A percentile compares a stretch with the other conserved stretches of the same genome.
These are phyloP conservation scores for Philonicus albiceps DNA, from an alignment of 2,888 invertebrate species.

Conservation along the genomic window DNA sequence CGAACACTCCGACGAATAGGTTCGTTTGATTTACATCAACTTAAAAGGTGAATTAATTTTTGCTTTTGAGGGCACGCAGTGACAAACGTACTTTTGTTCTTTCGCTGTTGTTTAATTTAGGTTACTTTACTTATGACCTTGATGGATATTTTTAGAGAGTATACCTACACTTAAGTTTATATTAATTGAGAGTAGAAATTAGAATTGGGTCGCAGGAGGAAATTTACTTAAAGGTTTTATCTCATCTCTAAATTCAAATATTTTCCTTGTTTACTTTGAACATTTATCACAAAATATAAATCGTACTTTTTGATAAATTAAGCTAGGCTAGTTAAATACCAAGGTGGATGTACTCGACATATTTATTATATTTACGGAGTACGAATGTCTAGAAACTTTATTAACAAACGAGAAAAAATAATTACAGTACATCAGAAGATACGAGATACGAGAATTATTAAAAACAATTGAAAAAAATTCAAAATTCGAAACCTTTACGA, in stretches of 20 bases:
- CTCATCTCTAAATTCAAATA: neutral
- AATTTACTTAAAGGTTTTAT: neutral
- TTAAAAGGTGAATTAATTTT: slow-evolving; percentile 11
- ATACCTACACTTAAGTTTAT: neutral
- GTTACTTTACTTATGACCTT: neutral
- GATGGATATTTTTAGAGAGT: neutral
- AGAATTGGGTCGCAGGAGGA: neutral
- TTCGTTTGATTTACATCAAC: slow-evolving; percentile 10
- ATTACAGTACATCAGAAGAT: no score
- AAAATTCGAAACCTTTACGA: no score
- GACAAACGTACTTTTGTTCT: neutral
- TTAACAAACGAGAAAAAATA: no score
- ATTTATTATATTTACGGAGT: neutral
- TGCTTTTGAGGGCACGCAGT: neutral
- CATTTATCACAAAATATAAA: neutral
- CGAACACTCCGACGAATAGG: neutral
- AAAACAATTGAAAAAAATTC: no score
- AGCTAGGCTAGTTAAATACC: neutral
- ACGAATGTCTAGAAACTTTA: neutral
- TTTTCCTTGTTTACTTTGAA: neutral
- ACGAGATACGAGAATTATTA: no score
- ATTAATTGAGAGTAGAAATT: neutral
- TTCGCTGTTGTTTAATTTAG: neutral
- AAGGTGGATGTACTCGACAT: no score
- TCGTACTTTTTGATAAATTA: neutral